Evolutionary conservation across 1,140 invertebrate species (phyloP).

Genomic region (Heliconius nattereri): DNA sequence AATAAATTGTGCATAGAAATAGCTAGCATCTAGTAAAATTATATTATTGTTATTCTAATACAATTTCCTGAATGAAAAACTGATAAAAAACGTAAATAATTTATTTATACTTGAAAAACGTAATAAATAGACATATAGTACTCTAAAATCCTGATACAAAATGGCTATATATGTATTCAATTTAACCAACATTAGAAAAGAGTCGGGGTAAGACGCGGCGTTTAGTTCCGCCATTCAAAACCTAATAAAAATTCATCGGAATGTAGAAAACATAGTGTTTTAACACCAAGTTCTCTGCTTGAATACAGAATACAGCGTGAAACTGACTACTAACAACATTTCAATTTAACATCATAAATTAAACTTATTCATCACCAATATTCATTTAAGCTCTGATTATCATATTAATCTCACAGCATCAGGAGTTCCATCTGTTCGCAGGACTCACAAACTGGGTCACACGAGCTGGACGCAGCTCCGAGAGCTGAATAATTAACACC

Average conservation of each 20-base stretch:
- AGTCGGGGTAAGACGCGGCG: too few species aligned
- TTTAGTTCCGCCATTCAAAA: too few species aligned
- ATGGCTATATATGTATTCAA: too few species aligned
- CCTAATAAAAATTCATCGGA: too few species aligned
- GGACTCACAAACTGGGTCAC: constrained; percentile 54
- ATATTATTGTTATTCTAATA: not conserved
- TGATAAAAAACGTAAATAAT: not conserved
- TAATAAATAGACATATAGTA: too few species aligned
- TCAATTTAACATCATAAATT: not conserved
- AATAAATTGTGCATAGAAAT: not conserved
- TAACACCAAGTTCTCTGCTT: too few species aligned
- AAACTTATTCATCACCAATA: not conserved
- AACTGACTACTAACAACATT: not conserved
- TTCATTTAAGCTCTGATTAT: constrained; percentile 10
- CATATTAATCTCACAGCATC: constrained; percentile 13
- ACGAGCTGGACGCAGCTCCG: constrained; percentile 42
- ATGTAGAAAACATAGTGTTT: too few species aligned
- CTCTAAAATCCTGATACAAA: too few species aligned
- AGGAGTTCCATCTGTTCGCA: constrained; percentile 44
- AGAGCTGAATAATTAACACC: constrained; percentile 63
- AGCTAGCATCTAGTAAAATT: not conserved
- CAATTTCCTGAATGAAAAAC: not conserved
- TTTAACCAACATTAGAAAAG: too few species aligned
- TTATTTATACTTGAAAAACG: too few species aligned
- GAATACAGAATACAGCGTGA: too few species aligned